phyloP scores from a whole-genome alignment of 2,797 vertebrate species.

The Molossus molossus region DNA sequence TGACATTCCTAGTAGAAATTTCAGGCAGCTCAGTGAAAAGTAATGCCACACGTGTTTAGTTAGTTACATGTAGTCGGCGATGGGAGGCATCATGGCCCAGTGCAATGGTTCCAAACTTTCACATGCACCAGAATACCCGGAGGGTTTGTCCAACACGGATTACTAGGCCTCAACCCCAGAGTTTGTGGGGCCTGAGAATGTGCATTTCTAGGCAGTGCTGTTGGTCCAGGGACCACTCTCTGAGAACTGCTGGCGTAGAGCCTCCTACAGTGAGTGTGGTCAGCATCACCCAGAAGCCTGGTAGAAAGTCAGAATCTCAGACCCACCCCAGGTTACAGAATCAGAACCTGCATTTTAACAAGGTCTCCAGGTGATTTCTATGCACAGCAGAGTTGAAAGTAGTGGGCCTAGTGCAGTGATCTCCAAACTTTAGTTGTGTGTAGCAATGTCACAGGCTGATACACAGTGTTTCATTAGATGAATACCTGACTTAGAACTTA shows the following conservation, averaged over 20 bases:
- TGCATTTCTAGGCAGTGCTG: not conserved
- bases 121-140: not conserved
- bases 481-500: not conserved
- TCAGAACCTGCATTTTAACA: not conserved
- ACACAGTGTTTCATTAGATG: not conserved
- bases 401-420: too few species aligned
- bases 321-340: not conserved
- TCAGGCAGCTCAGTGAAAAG: not conserved
- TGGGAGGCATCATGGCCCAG: not conserved
- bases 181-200: not conserved
- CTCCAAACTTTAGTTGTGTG: not conserved
- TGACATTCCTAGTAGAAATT: conserved; percentile 22
- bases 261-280: not conserved
- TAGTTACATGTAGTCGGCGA: not conserved
- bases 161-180: accelerated
- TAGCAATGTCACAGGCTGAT: too few species aligned
- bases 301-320: not conserved
- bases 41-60: not conserved
- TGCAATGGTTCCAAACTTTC: not conserved
- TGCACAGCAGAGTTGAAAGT: not conserved
- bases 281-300: not conserved
- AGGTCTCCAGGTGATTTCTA: not conserved
- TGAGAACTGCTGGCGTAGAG: not conserved
- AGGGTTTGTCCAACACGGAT: not conserved
- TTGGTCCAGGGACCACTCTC: not conserved